Evolutionary conservation across 53 echinoderm and acorn worm genomes (phyloP), one percentile per base, ranked within the genome.

Genomic region (Luidia sarsii): DNA sequence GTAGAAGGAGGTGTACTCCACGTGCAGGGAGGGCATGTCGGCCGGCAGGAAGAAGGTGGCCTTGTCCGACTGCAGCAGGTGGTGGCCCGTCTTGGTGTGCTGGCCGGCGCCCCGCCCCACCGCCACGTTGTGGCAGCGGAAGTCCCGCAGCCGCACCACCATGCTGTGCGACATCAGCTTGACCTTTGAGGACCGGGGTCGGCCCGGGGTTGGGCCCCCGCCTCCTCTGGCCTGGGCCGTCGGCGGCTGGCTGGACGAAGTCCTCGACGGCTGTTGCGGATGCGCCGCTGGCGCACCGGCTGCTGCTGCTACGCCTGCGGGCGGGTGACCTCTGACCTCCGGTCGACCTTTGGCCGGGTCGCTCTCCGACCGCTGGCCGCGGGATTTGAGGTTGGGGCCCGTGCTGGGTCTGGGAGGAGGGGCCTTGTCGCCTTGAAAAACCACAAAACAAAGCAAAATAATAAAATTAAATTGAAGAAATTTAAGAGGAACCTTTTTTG

Each of bases 1-100:
- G 80, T 96, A 96, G 75, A 93, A 96, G 15, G 96, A 96, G 24
- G 91, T 90, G 70, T 96, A 93, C 57, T 96, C 97, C 7, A 96
- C 35, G 55, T 96, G 97, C n/a, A 96, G 50, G 9, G 97, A 96
- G 31, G 96, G 93, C 50, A 96, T 93, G 28, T 96, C 97, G 25
- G 82, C 67, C 14, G 97, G 97, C 18, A 96, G 68, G 59, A 88
- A 93, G 69, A 95, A 90, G 1, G 97, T 90, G 21, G 88, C 91
- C 82, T 96, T 96, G 81, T 96, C 97, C 11, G 97, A 96, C 72
- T 81, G 80, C 21, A 95, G 54, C 25, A 96, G 57, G 23, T 60
- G 56, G 39, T 45, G 50, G 20, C 51, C 48, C 33, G 49, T 50
- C 54, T 87, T 87, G 48, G 70, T 68, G 11, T 90, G 81, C 50